Conservation (phyloP, 1,140 invertebrate genomes). For the Sarcophaga bullata region DNA sequence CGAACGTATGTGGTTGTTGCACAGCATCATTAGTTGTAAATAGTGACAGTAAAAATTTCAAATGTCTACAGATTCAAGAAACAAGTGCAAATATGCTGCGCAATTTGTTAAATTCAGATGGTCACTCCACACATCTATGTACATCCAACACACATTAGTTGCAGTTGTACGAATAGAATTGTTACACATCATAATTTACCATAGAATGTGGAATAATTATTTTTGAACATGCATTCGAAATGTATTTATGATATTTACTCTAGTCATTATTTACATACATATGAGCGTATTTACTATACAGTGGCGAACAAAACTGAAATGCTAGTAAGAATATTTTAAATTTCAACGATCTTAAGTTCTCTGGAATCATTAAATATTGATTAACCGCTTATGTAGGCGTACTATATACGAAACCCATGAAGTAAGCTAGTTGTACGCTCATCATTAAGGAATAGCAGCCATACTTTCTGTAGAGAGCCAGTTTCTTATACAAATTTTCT, state of each 20-base stretch:
- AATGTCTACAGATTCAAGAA: neutral
- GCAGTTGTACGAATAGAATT: too few relatives aligned
- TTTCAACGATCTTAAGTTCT: too few relatives aligned
- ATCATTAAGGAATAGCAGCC: too few relatives aligned
- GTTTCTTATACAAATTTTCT: too few relatives aligned
- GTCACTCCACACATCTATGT: neutral
- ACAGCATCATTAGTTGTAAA: neutral
- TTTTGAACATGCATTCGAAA: too few relatives aligned
- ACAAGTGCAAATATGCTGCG: neutral
- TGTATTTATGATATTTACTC: neutral
- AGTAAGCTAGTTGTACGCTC: too few relatives aligned
- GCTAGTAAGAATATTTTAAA: too few relatives aligned
- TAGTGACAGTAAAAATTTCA: neutral
- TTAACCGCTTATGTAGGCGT: too few relatives aligned
- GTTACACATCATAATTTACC: neutral
- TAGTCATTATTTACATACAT: neutral
- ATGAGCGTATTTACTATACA: neutral
- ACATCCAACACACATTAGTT: neutral
- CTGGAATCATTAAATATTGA: too few relatives aligned
- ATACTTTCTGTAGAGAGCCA: too few relatives aligned
- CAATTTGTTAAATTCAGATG: neutral
- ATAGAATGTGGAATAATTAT: neutral
- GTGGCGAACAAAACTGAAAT: too few relatives aligned
- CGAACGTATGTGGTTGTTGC: neutral
- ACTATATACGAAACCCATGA: too few relatives aligned